These are phyloP conservation scores for Semnornis frantzii DNA, from an alignment of 2,113 vertebrate genomes.

Conservation along the genomic window DNA sequence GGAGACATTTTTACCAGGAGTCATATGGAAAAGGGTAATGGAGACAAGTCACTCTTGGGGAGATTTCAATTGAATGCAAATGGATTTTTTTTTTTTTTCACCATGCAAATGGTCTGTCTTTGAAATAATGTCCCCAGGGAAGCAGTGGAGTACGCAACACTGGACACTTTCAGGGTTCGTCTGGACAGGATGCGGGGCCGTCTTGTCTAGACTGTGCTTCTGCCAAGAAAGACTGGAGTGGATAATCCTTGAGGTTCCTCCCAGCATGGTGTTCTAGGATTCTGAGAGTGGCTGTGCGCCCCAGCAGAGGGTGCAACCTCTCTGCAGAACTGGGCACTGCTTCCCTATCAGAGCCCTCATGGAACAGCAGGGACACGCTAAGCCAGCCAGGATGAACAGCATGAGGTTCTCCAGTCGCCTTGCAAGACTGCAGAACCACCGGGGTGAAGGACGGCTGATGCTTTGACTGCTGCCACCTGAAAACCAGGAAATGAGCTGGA, in stretches of 20 bases:
- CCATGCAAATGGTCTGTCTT: neutral
- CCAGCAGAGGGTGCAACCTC: neutral
- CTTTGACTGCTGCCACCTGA: neutral
- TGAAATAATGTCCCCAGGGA: neutral
- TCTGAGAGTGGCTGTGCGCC: neutral
- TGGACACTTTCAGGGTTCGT: neutral
- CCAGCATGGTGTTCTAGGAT: neutral
- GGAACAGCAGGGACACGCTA: neutral
- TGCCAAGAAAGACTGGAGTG: neutral
- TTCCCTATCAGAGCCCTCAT: fast-evolving
- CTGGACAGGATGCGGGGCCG: neutral
- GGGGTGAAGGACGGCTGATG: neutral
- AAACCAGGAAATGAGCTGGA: fast-evolving
- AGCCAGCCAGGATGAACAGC: neutral
- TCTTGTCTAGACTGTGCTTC: neutral
- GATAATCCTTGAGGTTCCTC: neutral
- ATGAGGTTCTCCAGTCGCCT: neutral
- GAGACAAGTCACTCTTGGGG: neutral
- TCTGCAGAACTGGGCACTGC: neutral
- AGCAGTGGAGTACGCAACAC: neutral
- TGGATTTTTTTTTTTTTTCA: neutral
- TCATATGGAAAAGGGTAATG: neutral
- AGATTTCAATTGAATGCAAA: no score
- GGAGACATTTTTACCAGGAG: neutral
- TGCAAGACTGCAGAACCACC: no score